Percentiles rank a stretch among this genome's conserved stretches.
These are phyloP conservation scores for Pelobates fuscus DNA, from an alignment of 2,113 vertebrate genomes.

Conservation along the genomic window DNA sequence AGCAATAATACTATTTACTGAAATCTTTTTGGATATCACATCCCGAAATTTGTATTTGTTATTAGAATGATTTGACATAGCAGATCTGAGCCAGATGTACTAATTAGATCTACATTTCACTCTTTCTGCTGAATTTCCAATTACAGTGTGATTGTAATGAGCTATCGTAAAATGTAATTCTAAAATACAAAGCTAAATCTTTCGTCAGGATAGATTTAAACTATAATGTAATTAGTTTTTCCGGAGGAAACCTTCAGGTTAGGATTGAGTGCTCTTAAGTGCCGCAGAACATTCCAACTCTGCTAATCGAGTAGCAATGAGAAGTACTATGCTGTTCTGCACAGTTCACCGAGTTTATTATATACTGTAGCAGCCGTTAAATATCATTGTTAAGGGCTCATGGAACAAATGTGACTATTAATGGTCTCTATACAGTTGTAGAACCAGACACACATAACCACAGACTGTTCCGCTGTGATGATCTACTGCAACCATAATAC, in stretches of 20 bases:
- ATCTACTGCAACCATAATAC: no score
- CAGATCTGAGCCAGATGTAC: constrained; percentile 1
- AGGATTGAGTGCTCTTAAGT: no score
- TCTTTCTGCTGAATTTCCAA: not conserved
- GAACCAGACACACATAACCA: no score
- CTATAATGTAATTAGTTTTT: constrained; percentile 12
- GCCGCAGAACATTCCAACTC: not conserved
- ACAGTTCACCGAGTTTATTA: no score
- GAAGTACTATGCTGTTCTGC: no score
- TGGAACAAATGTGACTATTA: no score
- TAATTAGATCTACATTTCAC: constrained; percentile 21
- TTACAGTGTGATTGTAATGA: not conserved
- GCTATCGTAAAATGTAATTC: constrained; percentile 7
- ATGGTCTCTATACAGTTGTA: no score
- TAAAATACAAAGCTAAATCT: constrained; percentile 9
- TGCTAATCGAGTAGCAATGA: no score
- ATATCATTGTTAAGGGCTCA: no score
- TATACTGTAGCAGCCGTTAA: no score
- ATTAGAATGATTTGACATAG: constrained; percentile 9
- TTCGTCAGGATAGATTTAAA: not conserved
- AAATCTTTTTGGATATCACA: not conserved
- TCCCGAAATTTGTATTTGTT: constrained; percentile 6
- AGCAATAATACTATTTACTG: constrained; percentile 23
- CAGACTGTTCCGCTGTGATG: no score
- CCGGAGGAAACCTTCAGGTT: no score